Base-by-base conservation (phyloP, 2,113 vertebrate genomes). In the Poicephalus meyeri region DNA sequence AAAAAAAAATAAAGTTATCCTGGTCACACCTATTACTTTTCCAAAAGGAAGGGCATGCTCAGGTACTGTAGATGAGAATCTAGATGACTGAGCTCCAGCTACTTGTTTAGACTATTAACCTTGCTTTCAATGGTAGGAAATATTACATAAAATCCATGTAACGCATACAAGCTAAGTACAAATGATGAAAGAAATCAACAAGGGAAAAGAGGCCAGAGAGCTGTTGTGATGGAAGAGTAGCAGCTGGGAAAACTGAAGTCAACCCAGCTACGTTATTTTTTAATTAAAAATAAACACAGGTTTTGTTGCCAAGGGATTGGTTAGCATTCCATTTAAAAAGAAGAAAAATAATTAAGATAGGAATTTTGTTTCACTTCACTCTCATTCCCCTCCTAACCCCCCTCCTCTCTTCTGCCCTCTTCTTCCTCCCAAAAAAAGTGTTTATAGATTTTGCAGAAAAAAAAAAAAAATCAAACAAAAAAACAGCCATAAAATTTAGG, bases 261-360 rank as follows among this genome's bases (percentile, higher is more conserved):
- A 97, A 97, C 93, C 87, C 96, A 95, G 79, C 89, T 94, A 96
- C 95, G 95, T 96, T 97, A 97, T 96, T 97, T 97, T 97, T 97
- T 97, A 97, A 98, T 98, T 97, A 97, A 98, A 98, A 98, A 97
- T 98, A 97, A 98, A 97, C 96, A 97, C 21, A 52, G 64, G 44
- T 42, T 97, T 98, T 96, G 96, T 94, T 97, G 97, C 96, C 95
- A 97, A 86, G 94, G 97, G 97, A 96, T 97, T 97, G 82, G 96
- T 96, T 97, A 98, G 89, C 96, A 97, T 98, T 97, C 95, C 91
- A 91, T 93, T 91, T 29, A 19, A 50, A 90, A 58, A 41, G 11
- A 11, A 44, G 10, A 17, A 41, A n/a, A 50, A 73, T 66, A 84
- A 24, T 24, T 23, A 16, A 66, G 86, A 46, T 70, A 33, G 42